A percentile compares a stretch with the other conserved stretches of the same genome.
phyloP scores from a whole-genome alignment of 1,140 invertebrate genomes.

The Polypedilum pembai region DNA sequence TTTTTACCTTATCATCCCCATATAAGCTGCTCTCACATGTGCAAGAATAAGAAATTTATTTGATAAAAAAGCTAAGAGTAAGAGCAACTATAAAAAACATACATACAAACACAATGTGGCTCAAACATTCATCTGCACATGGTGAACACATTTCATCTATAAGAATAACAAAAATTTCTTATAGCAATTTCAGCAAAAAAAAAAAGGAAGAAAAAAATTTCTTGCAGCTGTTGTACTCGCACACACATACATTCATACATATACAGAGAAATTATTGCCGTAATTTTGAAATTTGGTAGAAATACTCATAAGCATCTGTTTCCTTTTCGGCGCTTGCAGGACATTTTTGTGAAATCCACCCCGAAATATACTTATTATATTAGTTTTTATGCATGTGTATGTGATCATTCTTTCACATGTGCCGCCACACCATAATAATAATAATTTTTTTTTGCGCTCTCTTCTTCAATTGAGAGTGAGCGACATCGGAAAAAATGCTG shows the following conservation, averaged over 20 bases:
- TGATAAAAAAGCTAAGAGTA: neutral
- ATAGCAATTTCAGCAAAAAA: neutral
- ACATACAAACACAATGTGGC: constrained; percentile 16
- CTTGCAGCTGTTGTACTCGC: constrained; percentile 9
- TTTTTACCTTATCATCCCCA: neutral
- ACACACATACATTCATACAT: neutral
- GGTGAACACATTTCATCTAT: constrained; percentile 17
- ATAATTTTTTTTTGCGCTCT: neutral
- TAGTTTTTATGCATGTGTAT: no score
- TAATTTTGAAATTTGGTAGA: constrained; percentile 18
- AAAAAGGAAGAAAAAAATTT: constrained; percentile 21
- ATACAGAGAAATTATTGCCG: constrained; percentile 14
- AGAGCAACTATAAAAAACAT: constrained; percentile 6
- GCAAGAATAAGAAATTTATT: neutral
- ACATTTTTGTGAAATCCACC: neutral
- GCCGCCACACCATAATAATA: neutral
- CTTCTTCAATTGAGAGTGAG: neutral
- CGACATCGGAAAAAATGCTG: neutral
- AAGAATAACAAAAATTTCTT: neutral
- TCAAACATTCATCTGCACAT: constrained; percentile 15
- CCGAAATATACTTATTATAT: neutral
- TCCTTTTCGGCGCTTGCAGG: constrained; percentile 14
- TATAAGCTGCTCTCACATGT: neutral
- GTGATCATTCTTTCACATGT: neutral
- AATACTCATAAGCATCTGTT: constrained; percentile 23